These are phyloP conservation scores for Tetheella fluctuosa DNA, from an alignment of 2,888 invertebrate species.

Conservation along the genomic window DNA sequence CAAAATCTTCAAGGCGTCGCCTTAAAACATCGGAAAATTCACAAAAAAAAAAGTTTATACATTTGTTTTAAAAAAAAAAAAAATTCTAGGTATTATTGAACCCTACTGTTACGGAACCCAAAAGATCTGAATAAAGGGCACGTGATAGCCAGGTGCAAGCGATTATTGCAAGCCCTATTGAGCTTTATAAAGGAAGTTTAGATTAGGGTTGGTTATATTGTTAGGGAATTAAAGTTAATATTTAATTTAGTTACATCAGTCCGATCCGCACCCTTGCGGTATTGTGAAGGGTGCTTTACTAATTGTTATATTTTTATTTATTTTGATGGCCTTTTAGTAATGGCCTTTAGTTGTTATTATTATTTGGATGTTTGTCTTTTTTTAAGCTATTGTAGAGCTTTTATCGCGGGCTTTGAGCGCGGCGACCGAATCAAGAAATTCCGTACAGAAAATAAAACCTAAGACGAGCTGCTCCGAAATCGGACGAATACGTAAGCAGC, in stretches of 20 bases:
- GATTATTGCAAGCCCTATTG: conserved; percentile 32
- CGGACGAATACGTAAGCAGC: too few relatives aligned
- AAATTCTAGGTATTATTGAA: too few relatives aligned
- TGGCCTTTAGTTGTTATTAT: conserved; percentile 19
- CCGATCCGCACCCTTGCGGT: conserved; percentile 22
- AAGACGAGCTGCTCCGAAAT: too few relatives aligned
- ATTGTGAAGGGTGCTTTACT: conserved; percentile 41
- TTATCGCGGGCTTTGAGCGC: too few relatives aligned
- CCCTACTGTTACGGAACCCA: conserved; percentile 11
- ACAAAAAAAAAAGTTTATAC: too few relatives aligned
- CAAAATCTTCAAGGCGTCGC: too few relatives aligned
- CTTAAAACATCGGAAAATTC: too few relatives aligned
- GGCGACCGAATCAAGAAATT: too few relatives aligned
- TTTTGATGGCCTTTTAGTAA: conserved; percentile 45
- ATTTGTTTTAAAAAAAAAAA: too few relatives aligned
- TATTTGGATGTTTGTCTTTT: background rate
- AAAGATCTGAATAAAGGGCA: conserved; percentile 41
- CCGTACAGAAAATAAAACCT: too few relatives aligned
- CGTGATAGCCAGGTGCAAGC: conserved; percentile 55
- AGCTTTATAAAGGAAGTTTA: conserved; percentile 24
- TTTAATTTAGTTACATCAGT: conserved; percentile 24
- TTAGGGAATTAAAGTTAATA: conserved; percentile 38
- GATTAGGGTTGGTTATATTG: conserved; percentile 27
- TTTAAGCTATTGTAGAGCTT: too few relatives aligned
- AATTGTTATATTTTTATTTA: conserved; percentile 57